Evolutionary conservation across 2,113 vertebrate genomes (phyloP).

Genomic region (Corythoichthys intestinalis): DNA sequence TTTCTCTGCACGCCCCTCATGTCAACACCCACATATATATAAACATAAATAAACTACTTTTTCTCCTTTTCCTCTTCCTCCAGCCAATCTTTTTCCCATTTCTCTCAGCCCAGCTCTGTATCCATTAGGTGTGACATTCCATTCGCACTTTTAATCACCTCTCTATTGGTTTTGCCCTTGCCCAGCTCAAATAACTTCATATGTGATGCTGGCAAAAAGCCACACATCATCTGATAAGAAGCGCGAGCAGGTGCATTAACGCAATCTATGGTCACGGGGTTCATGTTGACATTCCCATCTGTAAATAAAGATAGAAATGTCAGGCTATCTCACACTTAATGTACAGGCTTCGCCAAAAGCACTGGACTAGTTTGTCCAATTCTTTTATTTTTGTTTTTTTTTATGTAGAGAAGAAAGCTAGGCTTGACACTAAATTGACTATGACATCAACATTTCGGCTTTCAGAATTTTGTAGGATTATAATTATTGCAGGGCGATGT

Average conservation of each 20-base stretch:
- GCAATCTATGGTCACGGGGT: constrained; percentile 35
- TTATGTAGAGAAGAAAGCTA: neutral
- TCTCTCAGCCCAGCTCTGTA: constrained; percentile 47
- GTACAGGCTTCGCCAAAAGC: neutral
- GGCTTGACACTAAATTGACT: neutral
- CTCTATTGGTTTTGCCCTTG: constrained; percentile 52
- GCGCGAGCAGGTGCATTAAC: constrained; percentile 24
- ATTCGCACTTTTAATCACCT: constrained; percentile 72
- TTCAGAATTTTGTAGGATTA: too few species aligned
- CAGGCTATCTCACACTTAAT: neutral
- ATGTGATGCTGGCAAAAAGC: constrained; percentile 46
- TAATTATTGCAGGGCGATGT: too few species aligned
- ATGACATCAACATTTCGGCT: neutral
- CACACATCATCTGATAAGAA: constrained; percentile 39
- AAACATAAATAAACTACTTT: constrained; percentile 25
- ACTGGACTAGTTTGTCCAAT: neutral
- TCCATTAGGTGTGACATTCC: constrained; percentile 74
- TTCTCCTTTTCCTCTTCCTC: constrained; percentile 21
- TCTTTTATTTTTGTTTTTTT: neutral
- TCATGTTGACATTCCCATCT: constrained; percentile 15
- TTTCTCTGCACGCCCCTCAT: constrained; percentile 30
- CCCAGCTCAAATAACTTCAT: constrained; percentile 59
- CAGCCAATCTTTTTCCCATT: constrained; percentile 30
- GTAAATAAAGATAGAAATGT: constrained; percentile 4
- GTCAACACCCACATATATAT: constrained; percentile 8